phyloP scores from a whole-genome alignment of 1,140 invertebrate genomes.

The Drosophila setifemur region DNA sequence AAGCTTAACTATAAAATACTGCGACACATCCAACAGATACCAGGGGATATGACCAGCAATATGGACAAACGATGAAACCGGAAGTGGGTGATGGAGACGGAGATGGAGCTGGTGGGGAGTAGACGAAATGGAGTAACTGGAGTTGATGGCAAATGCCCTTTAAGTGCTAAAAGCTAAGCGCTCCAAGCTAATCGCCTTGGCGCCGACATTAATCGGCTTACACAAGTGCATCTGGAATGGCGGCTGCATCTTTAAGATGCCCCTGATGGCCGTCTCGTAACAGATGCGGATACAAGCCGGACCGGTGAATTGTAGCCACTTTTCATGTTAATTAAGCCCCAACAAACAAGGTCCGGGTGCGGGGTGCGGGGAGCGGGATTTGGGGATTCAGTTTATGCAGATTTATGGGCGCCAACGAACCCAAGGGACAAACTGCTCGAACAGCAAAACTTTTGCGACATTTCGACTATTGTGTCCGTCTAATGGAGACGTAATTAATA shows the following conservation, averaged over 20 bases:
- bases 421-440: constrained; percentile 46
- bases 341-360: too few species aligned
- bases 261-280: not conserved
- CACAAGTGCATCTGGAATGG: constrained; percentile 20
- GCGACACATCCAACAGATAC: constrained; percentile 57
- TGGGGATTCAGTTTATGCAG: constrained; percentile 63
- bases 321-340: constrained; percentile 44
- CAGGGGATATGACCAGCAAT: not conserved
- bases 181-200: constrained; percentile 64
- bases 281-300: constrained; percentile 16
- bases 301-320: constrained; percentile 38
- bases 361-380: constrained; percentile 10
- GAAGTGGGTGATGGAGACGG: too few species aligned
- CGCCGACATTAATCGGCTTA: constrained; percentile 63
- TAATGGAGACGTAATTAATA: constrained; percentile 65
- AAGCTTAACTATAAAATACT: constrained; percentile 66
- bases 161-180: constrained; percentile 64
- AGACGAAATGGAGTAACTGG: not conserved
- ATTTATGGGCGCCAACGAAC: constrained; percentile 53
- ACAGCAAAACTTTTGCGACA: constrained; percentile 66
- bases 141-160: constrained; percentile 48
- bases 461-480: constrained; percentile 57
- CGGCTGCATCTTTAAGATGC: constrained; percentile 50
- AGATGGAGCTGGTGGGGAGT: not conserved
- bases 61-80: too few species aligned